Base-by-base conservation (phyloP, 2,113 vertebrate species). In the Caretta caretta region DNA sequence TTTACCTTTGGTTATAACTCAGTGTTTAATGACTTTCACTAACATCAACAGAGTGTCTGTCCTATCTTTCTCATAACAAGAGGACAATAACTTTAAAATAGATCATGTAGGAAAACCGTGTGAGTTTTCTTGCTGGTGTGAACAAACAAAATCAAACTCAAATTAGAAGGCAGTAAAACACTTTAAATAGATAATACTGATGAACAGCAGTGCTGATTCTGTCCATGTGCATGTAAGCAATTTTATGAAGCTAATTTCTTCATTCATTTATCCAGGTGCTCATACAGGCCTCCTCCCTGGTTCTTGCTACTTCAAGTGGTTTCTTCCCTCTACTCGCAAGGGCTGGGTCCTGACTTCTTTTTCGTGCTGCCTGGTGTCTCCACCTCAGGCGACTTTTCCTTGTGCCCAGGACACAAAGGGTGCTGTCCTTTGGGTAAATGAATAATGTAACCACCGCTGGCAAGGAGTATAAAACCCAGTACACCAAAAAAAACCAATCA, bases 231-330 rank as follows among this genome's bases (percentile, higher is more conserved):
- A 84, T 78, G 69, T 80, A 2, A 90, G 84, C 84, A 80, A 38
- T 88, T 96, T 96, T 89, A 90, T 87, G 69, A 88, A 94, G 75
- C 87, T 95, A 82, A 8, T 75, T 94, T 94, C 90, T 94, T 92
- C 95, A 94, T 83, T 91, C 88, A 57, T 93, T 96, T 93, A 90
- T 96, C 85, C 90, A 95, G 93, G 92, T 97, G 84, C 69, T 92
- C 72, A 38, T 91, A 90, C 10, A 84, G 48, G 19, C 17, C 65
- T 72, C n/a, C 65, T 72, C 65, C n/a, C n/a, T 22, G n/a, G 2
- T 72, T 72, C 65, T 38, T 69, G 65, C 62, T 72, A 38, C 65
- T 38, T 72, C 4, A 38, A 72, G 65, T 38, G 62, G 8, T 72
- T 72, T 72, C 19, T 38, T n/a, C 65, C 19, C 19, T 72, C n/a